phyloP scores from a whole-genome alignment of 2,888 invertebrate genomes.

The Linyphia triangularis region DNA sequence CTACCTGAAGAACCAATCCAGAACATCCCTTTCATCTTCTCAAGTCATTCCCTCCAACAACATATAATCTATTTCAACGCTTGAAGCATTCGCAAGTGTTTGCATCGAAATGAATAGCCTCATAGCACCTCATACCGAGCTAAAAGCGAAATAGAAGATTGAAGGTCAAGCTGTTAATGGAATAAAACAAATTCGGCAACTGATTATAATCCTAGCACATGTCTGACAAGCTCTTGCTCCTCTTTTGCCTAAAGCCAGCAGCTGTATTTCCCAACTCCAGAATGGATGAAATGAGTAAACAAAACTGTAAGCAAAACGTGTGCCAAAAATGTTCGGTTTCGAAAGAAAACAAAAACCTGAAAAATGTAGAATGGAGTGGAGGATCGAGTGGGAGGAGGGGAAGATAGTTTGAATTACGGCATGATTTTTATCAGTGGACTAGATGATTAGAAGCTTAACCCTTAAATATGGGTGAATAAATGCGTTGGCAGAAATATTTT shows the following conservation, averaged over 20 bases:
- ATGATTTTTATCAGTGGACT: too few relatives aligned
- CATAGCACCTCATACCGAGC: background rate
- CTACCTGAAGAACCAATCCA: constrained; percentile 19
- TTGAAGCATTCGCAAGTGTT: background rate
- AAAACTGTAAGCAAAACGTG: background rate
- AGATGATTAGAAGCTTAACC: too few relatives aligned
- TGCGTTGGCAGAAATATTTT: too few relatives aligned
- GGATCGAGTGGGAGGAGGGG: background rate
- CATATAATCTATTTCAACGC: too few relatives aligned
- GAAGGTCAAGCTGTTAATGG: background rate
- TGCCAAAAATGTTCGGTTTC: background rate
- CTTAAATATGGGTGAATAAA: too few relatives aligned
- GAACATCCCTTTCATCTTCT: background rate
- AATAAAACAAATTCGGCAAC: constrained; percentile 18
- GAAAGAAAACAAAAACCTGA: constrained; percentile 11
- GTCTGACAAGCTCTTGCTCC: background rate
- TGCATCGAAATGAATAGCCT: background rate
- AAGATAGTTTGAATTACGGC: too few relatives aligned
- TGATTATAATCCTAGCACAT: constrained; percentile 15
- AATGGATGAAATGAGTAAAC: background rate
- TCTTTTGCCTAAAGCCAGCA: background rate
- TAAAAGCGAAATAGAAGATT: background rate
- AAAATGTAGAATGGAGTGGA: background rate
- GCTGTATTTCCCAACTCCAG: background rate
- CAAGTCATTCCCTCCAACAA: background rate